A percentile compares a stretch with the other conserved stretches of the same genome.
These are phyloP conservation scores for Thumatha senex DNA, from an alignment of 2,888 invertebrate genomes.

Conservation along the genomic window DNA sequence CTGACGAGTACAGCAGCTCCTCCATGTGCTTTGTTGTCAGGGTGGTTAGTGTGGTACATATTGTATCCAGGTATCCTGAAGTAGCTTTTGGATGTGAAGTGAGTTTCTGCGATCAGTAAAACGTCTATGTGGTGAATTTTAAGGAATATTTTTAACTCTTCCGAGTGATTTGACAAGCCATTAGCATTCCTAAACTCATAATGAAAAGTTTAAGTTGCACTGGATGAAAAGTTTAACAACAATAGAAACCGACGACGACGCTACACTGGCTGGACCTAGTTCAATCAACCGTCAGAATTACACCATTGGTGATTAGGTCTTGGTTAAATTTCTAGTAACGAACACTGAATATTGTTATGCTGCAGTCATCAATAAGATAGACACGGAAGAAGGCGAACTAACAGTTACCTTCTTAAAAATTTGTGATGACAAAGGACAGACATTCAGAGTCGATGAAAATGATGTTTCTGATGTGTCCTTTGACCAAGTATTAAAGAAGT, in stretches of 20 bases:
- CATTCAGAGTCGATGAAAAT: slow-evolving; percentile 17
- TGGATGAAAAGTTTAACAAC: not conserved
- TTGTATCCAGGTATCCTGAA: no score
- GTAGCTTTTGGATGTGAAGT: no score
- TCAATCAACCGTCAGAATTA: slow-evolving; percentile 20
- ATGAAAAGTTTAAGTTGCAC: not conserved
- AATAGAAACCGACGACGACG: slow-evolving; percentile 13
- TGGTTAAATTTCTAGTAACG: slow-evolving; percentile 19
- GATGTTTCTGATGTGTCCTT: slow-evolving; percentile 22
- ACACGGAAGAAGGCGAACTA: slow-evolving; percentile 11
- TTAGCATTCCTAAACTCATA: not conserved
- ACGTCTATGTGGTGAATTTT: no score
- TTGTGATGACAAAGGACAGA: slow-evolving; percentile 24
- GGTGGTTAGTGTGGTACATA: no score
- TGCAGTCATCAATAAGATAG: slow-evolving; percentile 13
- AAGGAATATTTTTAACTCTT: no score
- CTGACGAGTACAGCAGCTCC: no score
- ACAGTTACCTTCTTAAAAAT: slow-evolving; percentile 16
- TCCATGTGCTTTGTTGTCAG: no score
- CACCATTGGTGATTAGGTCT: slow-evolving; percentile 18
- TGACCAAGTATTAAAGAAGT: slow-evolving; percentile 20
- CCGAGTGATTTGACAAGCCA: no score
- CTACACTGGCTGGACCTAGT: slow-evolving; percentile 8
- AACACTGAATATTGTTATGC: slow-evolving; percentile 23
- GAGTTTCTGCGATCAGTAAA: no score